These are phyloP conservation scores for Leptinotarsa lineolata DNA, from an alignment of 1,140 invertebrate genomes.

Conservation along the genomic window DNA sequence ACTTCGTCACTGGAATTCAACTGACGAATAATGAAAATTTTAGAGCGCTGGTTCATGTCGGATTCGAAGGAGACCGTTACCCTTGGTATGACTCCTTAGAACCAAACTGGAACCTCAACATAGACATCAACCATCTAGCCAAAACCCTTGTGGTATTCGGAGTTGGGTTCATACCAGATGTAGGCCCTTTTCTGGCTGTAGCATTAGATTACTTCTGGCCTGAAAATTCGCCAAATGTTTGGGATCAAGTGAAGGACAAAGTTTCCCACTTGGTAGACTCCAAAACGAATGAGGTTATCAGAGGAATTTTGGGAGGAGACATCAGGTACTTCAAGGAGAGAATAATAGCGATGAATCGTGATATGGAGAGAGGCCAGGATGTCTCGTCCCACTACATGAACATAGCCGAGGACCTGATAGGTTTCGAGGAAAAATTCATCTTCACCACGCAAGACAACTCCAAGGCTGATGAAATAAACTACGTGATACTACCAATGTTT, in stretches of 20 bases:
- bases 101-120: neutral
- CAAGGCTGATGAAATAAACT: neutral
- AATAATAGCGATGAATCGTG: neutral
- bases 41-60: neutral
- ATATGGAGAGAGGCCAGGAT: neutral
- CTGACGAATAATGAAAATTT: neutral
- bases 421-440: no score
- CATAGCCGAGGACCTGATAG: no score
- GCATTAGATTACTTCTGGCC: conserved; percentile 8
- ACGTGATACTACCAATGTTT: neutral
- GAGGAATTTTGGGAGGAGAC: conserved; percentile 8
- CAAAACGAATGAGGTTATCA: conserved; percentile 5
- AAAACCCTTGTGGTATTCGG: neutral
- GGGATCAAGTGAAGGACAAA: conserved; percentile 16
- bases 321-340: neutral
- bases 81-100: neutral
- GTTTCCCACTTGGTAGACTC: conserved; percentile 1
- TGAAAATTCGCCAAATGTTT: neutral
- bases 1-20: neutral
- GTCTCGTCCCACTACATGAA: no score
- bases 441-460: neutral
- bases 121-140: neutral
- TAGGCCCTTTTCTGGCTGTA: neutral
- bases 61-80: neutral
- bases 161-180: conserved; percentile 10